Evolutionary conservation across 2,797 vertebrate genomes (phyloP).

Genomic region (Nannoperca australis): DNA sequence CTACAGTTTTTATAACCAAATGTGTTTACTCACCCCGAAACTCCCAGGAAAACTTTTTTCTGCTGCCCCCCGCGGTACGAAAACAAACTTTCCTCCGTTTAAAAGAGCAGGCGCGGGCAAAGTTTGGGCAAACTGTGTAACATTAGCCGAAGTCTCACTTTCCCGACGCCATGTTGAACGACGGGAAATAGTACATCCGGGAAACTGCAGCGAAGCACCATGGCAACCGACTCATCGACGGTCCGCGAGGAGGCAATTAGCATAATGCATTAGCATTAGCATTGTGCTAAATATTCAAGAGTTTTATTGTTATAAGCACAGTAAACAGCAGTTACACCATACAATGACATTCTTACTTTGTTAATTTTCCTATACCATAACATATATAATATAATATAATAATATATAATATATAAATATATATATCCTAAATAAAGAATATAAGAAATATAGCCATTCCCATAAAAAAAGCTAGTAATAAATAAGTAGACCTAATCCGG

Average conservation of each 20-base stretch:
- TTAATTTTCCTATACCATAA: too few species aligned
- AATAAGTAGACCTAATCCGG: too few species aligned
- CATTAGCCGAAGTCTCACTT: constrained; percentile 83
- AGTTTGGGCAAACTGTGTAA: constrained; percentile 74
- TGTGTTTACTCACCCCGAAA: constrained; percentile 65
- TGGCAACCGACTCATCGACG: constrained; percentile 68
- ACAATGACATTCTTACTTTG: too few species aligned
- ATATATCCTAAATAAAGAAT: too few species aligned
- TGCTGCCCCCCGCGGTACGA: constrained; percentile 18
- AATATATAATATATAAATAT: too few species aligned
- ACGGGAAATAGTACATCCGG: constrained; percentile 79
- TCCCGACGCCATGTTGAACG: constrained; percentile 84
- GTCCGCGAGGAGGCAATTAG: not conserved
- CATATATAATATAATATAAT: too few species aligned
- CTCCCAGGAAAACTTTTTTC: constrained; percentile 20
- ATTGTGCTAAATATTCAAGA: not conserved
- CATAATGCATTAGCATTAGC: not conserved
- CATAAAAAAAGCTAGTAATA: too few species aligned
- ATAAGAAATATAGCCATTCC: too few species aligned
- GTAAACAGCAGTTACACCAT: too few species aligned
- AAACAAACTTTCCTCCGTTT: constrained; percentile 20
- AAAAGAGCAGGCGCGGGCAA: constrained; percentile 33
- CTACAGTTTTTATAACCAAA: not conserved
- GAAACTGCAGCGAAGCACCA: constrained; percentile 71
- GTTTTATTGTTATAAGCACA: too few species aligned